Conservation (phyloP, 1,140 invertebrate genomes). For the Cylas formicarius region DNA sequence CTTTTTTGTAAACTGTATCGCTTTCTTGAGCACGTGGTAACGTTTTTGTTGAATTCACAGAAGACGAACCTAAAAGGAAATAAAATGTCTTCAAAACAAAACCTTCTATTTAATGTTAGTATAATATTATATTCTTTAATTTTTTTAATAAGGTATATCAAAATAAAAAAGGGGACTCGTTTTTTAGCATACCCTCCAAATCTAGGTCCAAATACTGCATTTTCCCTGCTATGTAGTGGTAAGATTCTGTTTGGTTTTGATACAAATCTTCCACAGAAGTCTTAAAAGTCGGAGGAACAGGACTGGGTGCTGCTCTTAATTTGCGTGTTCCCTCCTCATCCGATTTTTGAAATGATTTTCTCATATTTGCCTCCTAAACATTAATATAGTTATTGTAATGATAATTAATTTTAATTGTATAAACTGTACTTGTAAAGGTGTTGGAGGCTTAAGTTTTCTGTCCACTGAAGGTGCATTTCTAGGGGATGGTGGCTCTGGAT, state of each 20-base stretch:
- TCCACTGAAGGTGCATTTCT: slow-evolving; percentile 42
- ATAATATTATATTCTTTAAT: too few species aligned
- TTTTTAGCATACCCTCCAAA: slow-evolving; percentile 47
- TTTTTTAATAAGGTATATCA: slow-evolving; percentile 32
- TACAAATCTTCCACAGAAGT: slow-evolving; percentile 30
- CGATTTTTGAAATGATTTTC: slow-evolving; percentile 20
- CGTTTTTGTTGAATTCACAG: slow-evolving; percentile 20
- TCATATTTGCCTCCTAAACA: slow-evolving; percentile 28
- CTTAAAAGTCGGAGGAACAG: slow-evolving; percentile 40
- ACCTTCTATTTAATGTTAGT: too few species aligned
- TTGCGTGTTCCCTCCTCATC: slow-evolving; percentile 32
- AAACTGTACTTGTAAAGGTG: slow-evolving; percentile 28
- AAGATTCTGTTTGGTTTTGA: slow-evolving; percentile 25
- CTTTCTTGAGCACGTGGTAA: slow-evolving; percentile 39
- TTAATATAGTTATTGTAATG: too few species aligned
- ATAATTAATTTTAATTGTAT: background rate
- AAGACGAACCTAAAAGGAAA: slow-evolving; percentile 2
- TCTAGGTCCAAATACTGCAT: slow-evolving; percentile 73
- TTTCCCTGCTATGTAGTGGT: slow-evolving; percentile 26
- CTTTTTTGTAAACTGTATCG: slow-evolving; percentile 75
- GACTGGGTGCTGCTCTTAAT: slow-evolving; percentile 48
- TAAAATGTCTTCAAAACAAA: slow-evolving; percentile 4
- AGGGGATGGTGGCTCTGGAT: slow-evolving; percentile 44
- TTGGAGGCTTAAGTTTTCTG: slow-evolving; percentile 39
- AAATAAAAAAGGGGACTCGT: slow-evolving; percentile 32